phyloP scores from a whole-genome alignment of 1,140 invertebrate genomes.

The Mya arenaria region DNA sequence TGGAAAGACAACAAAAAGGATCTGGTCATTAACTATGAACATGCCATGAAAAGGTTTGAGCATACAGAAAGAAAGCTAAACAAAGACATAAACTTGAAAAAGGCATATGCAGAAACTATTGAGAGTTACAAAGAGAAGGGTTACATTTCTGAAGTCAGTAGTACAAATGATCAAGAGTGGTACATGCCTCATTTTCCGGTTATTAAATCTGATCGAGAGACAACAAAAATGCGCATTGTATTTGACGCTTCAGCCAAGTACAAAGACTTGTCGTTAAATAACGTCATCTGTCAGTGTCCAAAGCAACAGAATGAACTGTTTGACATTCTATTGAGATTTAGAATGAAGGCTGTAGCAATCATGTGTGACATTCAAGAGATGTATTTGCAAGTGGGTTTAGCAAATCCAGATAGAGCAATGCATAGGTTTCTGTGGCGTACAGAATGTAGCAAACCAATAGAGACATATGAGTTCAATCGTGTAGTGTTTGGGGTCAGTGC shows the following conservation, averaged over 20 bases:
- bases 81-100: not conserved
- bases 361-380: constrained; percentile 50
- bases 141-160: too few relatives aligned
- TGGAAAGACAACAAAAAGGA: constrained; percentile 34
- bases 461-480: constrained; percentile 32
- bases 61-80: constrained; percentile 22
- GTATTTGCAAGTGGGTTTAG: constrained; percentile 31
- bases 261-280: constrained; percentile 48
- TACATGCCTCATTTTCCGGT: constrained; percentile 57
- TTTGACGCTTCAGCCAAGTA: constrained; percentile 50
- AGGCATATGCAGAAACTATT: constrained; percentile 7
- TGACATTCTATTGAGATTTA: constrained; percentile 61
- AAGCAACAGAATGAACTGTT: constrained; percentile 74
- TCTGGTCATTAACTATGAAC: constrained; percentile 4
- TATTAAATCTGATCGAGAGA: constrained; percentile 21
- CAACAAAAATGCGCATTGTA: constrained; percentile 55
- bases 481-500: constrained; percentile 37
- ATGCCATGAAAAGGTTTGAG: not conserved
- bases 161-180: constrained; percentile 14
- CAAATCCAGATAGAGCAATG: not conserved
- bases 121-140: not conserved
- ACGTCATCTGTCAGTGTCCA: constrained; percentile 66
- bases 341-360: constrained; percentile 52
- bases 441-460: not conserved
- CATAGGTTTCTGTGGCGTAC: constrained; percentile 44